These are phyloP conservation scores for Myzus persicae DNA, from an alignment of 1,140 invertebrate species.

Conservation along the genomic window DNA sequence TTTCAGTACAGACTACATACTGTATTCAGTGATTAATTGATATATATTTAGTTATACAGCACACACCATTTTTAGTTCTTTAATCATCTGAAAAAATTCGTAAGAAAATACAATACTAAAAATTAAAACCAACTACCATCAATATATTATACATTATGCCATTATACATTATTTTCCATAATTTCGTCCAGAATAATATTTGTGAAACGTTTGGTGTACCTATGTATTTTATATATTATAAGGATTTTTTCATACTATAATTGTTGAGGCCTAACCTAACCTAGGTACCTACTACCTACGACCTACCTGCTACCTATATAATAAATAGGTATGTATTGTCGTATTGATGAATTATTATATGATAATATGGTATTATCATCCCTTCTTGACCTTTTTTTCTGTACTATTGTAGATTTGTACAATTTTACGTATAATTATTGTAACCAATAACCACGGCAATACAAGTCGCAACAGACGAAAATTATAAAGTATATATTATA, in stretches of 20 bases:
- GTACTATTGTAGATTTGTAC: not conserved
- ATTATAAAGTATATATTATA: not conserved
- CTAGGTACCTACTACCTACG: no score
- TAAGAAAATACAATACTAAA: no score
- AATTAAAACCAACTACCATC: not conserved
- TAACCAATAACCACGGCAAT: not conserved
- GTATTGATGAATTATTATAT: not conserved
- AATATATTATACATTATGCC: not conserved
- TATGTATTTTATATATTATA: no score
- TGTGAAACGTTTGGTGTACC: no score
- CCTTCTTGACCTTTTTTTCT: not conserved
- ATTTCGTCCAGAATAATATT: not conserved
- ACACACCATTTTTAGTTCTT: no score
- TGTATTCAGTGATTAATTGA: not conserved
- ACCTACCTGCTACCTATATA: no score
- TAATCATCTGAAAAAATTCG: no score
- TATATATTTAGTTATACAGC: no score
- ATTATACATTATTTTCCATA: not conserved
- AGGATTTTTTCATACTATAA: no score
- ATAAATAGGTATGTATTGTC: not conserved
- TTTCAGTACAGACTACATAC: not conserved
- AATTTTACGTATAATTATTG: not conserved
- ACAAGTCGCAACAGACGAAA: not conserved
- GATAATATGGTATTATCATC: no score
- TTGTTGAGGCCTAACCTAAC: no score